Conservation (phyloP, 2,888 invertebrate species). For the Epirrita christyi region DNA sequence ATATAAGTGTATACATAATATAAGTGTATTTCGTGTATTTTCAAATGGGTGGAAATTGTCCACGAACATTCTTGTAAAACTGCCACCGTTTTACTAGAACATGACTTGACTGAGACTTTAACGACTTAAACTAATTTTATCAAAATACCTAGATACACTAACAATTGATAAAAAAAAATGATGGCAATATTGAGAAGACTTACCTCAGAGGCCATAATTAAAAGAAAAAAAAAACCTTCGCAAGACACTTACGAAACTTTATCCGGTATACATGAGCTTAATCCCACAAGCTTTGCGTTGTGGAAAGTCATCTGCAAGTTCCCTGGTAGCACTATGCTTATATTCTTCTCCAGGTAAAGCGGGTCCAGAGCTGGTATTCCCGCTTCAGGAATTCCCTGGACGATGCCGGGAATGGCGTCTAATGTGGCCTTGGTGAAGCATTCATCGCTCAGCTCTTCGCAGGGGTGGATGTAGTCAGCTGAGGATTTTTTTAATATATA, state of each 20-base stretch:
- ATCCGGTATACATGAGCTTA: constrained; percentile 71
- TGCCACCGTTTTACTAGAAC: no score
- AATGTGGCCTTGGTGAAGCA: constrained; percentile 77
- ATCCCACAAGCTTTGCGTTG: constrained; percentile 68
- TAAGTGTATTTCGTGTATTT: no score
- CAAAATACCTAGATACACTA: no score
- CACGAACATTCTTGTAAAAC: no score
- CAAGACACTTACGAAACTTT: constrained; percentile 81
- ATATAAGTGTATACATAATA: no score
- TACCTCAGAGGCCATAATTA: no score
- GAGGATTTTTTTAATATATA: constrained; percentile 27
- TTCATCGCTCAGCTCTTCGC: constrained; percentile 69
- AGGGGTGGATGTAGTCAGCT: constrained; percentile 80
- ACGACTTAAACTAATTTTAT: no score
- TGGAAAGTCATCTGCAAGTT: constrained; percentile 79
- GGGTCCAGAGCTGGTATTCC: constrained; percentile 73
- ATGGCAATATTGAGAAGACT: no score
- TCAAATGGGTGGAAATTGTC: no score
- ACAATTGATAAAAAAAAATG: no score
- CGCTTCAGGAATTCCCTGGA: constrained; percentile 74
- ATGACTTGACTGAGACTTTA: no score
- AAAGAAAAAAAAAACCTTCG: no score
- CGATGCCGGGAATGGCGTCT: constrained; percentile 75
- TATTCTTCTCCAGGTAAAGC: constrained; percentile 67
- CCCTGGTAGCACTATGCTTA: constrained; percentile 73